Base-by-base conservation (phyloP, 1,140 invertebrate species). In the Monochamus saltuarius region DNA sequence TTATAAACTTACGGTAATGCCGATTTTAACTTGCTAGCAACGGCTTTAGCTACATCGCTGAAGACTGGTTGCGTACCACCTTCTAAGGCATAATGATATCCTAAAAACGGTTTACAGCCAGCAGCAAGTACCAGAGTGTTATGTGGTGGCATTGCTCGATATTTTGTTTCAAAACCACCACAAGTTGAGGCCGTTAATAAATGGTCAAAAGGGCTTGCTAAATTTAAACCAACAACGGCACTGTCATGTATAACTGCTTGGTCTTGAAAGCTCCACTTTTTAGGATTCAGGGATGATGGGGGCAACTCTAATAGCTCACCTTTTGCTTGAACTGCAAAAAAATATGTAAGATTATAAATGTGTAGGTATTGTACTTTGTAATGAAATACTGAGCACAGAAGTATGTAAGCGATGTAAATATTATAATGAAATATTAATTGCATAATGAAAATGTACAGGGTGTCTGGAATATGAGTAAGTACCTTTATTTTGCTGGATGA, bases 41-140 rank as follows among this genome's bases (percentile, higher is more conserved):
- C 89, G 59, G 90, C 92, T 73, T 90, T 87, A 0, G 93, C 93
- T 36, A 97, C 90, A 78, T 97, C 91, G 60, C 86, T 87, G 43
- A 92, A 82, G 34, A 87, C 82, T 11, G 84, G 87, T 34, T 83
- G 83, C 61, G 84, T 81, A 55, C 88, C 84, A 63, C 92, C 93
- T 85, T 97, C 94, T 35, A 94, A 79, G 19, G 91, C 91, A 78
- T 91, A 90, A 78, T 95, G 92, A 77, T 95, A 95, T 10, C 89
- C 92, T 63, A 94, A 69, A 77, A 87, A 97, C 2, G 95, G 95
- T 66, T 87, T 85, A 34, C 84, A 81, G 2, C 95, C 95, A n/a
- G 86, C 84, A 13, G 87, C 87, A 14, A 95, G 71, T 46, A 95
- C 87, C 35, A 94, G 79, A 58, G 85, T 87, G 55, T 88, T 88